These are phyloP conservation scores for Triplophysa rosa DNA, from an alignment of 2,113 vertebrate species.

Conservation along the genomic window DNA sequence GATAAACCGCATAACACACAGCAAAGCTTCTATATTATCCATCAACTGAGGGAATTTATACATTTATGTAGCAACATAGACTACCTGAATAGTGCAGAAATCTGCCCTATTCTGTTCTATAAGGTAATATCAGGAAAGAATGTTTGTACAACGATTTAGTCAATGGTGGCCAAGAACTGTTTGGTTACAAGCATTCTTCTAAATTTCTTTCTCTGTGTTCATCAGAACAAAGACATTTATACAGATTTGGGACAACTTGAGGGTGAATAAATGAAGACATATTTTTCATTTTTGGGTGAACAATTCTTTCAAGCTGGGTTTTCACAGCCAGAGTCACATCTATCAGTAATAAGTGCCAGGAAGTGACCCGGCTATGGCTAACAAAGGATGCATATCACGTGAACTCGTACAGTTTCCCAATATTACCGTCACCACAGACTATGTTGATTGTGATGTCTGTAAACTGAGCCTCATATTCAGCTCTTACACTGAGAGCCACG, in stretches of 20 bases:
- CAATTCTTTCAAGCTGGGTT: too few species aligned
- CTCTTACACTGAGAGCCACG: constrained; percentile 21
- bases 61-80: not conserved
- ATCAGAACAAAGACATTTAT: too few species aligned
- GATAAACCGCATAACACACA: constrained; percentile 55
- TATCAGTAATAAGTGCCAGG: not conserved
- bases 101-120: not conserved
- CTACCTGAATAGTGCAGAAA: not conserved
- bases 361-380: constrained; percentile 9
- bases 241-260: too few species aligned
- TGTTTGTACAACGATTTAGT: too few species aligned
- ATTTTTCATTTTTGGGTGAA: too few species aligned
- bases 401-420: constrained; percentile 46
- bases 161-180: too few species aligned
- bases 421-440: constrained; percentile 39
- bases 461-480: constrained; percentile 55
- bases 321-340: not conserved
- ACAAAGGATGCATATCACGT: constrained; percentile 14
- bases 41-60: not conserved
- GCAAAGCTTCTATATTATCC: constrained; percentile 2
- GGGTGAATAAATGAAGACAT: too few species aligned
- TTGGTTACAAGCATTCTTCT: too few species aligned
- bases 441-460: constrained; percentile 57
- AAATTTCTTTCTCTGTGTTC: too few species aligned
- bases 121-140: too few species aligned